These are phyloP conservation scores for Gouania willdenowi DNA, from an alignment of 2,797 vertebrate species.

Conservation along the genomic window DNA sequence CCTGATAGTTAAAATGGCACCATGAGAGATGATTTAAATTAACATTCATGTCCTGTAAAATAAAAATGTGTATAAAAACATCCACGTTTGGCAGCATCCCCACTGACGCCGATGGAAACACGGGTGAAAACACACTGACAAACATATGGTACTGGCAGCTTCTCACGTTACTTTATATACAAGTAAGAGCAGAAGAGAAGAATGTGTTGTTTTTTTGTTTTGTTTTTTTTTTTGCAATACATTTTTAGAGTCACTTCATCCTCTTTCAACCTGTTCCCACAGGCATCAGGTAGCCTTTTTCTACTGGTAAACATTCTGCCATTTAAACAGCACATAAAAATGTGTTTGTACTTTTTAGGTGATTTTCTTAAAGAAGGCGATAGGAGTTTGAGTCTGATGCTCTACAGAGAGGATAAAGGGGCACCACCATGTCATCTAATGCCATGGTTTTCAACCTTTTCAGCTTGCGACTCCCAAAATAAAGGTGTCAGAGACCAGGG, in stretches of 20 bases:
- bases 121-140: conserved; percentile 65
- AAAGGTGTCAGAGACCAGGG: no score
- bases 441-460: no score
- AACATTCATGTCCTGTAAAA: conserved; percentile 49
- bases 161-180: conserved; percentile 77
- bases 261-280: conserved; percentile 49
- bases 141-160: conserved; percentile 69
- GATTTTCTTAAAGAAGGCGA: conserved; percentile 12
- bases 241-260: conserved; percentile 38
- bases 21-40: conserved; percentile 31
- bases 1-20: conserved; percentile 42
- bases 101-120: conserved; percentile 56
- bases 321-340: conserved; percentile 60
- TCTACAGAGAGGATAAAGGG: conserved; percentile 36
- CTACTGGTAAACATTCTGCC: conserved; percentile 29
- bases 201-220: conserved; percentile 43
- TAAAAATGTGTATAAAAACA: conserved; percentile 4
- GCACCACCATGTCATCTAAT: no score
- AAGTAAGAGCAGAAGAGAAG: conserved; percentile 60
- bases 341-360: conserved; percentile 28
- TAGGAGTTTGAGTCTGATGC: conserved; percentile 32
- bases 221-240: conserved; percentile 27
- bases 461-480: no score
- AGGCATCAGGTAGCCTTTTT: conserved; percentile 32
- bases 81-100: conserved; percentile 45